phyloP scores from a whole-genome alignment of 2,113 vertebrate species.

The Todiramphus chloris region DNA sequence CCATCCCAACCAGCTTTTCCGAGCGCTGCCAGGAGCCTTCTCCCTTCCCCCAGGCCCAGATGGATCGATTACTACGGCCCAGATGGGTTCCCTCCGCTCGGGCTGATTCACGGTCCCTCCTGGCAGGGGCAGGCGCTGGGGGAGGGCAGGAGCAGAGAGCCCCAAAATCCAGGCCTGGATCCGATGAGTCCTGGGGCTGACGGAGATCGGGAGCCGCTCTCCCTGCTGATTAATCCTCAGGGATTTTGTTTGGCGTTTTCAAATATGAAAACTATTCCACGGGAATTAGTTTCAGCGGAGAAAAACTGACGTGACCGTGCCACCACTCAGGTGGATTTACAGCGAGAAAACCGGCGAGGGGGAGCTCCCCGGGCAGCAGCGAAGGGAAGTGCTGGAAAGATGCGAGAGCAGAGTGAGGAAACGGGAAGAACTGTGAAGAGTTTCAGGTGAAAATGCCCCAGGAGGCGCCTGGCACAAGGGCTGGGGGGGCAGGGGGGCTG shows the following conservation, averaged over 20 bases:
- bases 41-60: not conserved
- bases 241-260: not conserved
- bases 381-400: not conserved
- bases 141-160: not conserved
- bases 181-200: fast-evolving
- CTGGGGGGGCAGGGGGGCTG: not conserved
- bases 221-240: not conserved
- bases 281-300: not conserved
- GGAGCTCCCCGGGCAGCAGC: not conserved
- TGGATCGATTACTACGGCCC: not conserved
- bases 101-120: not conserved
- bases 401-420: not conserved
- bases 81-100: not conserved
- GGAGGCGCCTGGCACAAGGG: not conserved
- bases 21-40: fast-evolving
- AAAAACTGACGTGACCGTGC: fast-evolving
- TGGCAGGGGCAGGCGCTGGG: not conserved
- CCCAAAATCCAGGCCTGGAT: not conserved
- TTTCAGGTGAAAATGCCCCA: not conserved
- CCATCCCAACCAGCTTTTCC: fast-evolving
- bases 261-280: not conserved
- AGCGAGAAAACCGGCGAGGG: not conserved
- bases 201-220: not conserved
- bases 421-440: not conserved
- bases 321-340: not conserved